These are phyloP conservation scores for Paraescarpia echinospica DNA, from an alignment of 1,140 invertebrate genomes.

Conservation along the genomic window DNA sequence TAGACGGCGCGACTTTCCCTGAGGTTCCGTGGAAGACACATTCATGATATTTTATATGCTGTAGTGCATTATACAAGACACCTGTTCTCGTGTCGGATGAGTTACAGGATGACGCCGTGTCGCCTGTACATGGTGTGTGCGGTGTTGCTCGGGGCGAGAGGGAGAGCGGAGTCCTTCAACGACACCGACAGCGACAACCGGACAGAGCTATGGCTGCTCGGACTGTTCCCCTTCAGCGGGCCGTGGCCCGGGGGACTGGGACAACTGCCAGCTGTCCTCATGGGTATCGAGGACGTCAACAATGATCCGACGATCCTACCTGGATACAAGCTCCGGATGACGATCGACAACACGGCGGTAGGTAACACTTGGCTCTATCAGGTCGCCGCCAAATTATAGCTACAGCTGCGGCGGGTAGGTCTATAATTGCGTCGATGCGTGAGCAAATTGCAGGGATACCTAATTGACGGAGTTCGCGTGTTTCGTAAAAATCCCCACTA, in stretches of 20 bases:
- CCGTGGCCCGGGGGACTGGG: constrained; percentile 71
- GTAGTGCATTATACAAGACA: background rate
- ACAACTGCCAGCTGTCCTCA: constrained; percentile 73
- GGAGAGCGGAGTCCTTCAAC: background rate
- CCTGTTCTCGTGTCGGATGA: background rate
- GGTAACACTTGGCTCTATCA: constrained; percentile 35
- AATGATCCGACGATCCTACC: constrained; percentile 82
- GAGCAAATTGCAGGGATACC: background rate
- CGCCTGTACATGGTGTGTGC: background rate
- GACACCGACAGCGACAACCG: background rate
- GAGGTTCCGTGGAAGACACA: background rate
- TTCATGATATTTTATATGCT: too few species aligned
- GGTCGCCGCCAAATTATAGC: background rate
- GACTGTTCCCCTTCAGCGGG: constrained; percentile 96
- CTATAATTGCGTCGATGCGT: background rate
- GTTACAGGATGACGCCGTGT: background rate
- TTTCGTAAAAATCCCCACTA: background rate
- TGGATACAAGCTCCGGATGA: constrained; percentile 86
- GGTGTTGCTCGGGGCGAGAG: background rate
- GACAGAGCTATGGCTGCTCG: constrained; percentile 48
- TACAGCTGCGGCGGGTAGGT: background rate
- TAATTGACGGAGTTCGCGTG: background rate
- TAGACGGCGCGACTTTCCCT: background rate
- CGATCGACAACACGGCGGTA: constrained; percentile 98
- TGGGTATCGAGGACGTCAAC: constrained; percentile 96